A percentile compares a stretch with the other conserved stretches of the same genome.
These are phyloP conservation scores for Eristalinus aeneus DNA, from an alignment of 2,888 invertebrate species.

Conservation along the genomic window DNA sequence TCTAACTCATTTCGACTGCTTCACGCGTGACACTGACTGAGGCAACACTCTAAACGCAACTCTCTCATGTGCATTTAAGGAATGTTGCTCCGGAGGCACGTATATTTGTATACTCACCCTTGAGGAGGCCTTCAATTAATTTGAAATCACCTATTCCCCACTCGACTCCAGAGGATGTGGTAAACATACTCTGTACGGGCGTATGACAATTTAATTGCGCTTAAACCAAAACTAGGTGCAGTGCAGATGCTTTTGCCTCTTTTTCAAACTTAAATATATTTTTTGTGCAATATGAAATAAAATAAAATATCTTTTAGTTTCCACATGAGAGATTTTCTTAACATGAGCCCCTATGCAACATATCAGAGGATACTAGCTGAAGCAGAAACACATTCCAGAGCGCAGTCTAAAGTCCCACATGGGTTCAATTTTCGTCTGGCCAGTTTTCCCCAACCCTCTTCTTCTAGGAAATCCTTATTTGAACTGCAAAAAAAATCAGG, in stretches of 20 bases:
- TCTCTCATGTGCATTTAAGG: too few species aligned
- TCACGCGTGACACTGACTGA: too few species aligned
- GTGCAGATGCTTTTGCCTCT: constrained; percentile 45
- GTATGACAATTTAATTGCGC: constrained; percentile 39
- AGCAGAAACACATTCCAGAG: constrained; percentile 8
- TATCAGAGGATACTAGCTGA: constrained; percentile 5
- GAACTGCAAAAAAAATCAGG: constrained; percentile 1
- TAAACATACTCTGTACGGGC: constrained; percentile 12
- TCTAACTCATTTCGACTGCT: too few species aligned
- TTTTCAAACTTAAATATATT: constrained; percentile 18
- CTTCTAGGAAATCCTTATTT: constrained; percentile 31
- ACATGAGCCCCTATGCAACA: constrained; percentile 18
- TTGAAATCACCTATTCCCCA: too few species aligned
- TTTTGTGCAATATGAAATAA: constrained; percentile 23
- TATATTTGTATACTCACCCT: too few species aligned
- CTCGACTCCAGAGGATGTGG: too few species aligned
- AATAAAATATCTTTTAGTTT: constrained; percentile 52
- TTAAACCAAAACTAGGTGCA: constrained; percentile 46
- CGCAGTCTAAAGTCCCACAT: constrained; percentile 22
- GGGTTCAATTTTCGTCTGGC: constrained; percentile 30
- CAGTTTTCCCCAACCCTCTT: not conserved
- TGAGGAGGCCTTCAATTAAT: too few species aligned
- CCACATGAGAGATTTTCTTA: constrained; percentile 60
- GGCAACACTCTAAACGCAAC: too few species aligned
- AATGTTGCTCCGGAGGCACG: too few species aligned